phyloP scores from a whole-genome alignment of 2,888 invertebrate species.

The Tromatobia lineatoria region DNA sequence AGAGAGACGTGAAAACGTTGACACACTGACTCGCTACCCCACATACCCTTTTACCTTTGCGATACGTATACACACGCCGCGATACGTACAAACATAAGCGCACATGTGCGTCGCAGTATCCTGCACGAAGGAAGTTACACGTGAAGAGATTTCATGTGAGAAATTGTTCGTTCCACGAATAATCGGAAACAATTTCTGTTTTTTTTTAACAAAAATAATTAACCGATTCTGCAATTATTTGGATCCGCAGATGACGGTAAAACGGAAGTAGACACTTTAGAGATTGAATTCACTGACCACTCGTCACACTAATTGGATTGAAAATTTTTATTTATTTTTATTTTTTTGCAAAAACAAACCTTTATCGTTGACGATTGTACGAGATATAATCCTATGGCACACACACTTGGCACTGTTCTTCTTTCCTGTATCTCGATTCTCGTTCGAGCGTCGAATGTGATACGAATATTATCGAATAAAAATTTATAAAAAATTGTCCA shows the following conservation, averaged over 20 bases:
- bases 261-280: conserved; percentile 42
- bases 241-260: background rate
- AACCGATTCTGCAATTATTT: background rate
- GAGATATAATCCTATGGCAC: conserved; percentile 78
- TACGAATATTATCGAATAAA: background rate
- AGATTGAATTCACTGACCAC: conserved; percentile 55
- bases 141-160: conserved; percentile 41
- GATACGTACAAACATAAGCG: conserved; percentile 1
- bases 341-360: conserved; percentile 67
- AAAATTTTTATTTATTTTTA: conserved; percentile 15
- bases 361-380: conserved; percentile 63
- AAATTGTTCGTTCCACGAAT: conserved; percentile 35
- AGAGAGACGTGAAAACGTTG: conserved; percentile 83
- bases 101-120: conserved; percentile 13
- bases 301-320: conserved; percentile 30
- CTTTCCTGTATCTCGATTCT: conserved; percentile 28
- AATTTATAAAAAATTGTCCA: conserved; percentile 5
- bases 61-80: conserved; percentile 54
- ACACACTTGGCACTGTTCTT: conserved; percentile 82
- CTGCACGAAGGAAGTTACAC: conserved; percentile 28
- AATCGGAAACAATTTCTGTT: conserved; percentile 14
- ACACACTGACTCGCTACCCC: conserved; percentile 86
- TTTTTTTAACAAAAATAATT: background rate
- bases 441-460: background rate
- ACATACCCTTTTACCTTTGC: conserved; percentile 85